These are phyloP conservation scores for Phaedon cochleariae DNA, from an alignment of 2,888 invertebrate genomes.

Conservation along the genomic window DNA sequence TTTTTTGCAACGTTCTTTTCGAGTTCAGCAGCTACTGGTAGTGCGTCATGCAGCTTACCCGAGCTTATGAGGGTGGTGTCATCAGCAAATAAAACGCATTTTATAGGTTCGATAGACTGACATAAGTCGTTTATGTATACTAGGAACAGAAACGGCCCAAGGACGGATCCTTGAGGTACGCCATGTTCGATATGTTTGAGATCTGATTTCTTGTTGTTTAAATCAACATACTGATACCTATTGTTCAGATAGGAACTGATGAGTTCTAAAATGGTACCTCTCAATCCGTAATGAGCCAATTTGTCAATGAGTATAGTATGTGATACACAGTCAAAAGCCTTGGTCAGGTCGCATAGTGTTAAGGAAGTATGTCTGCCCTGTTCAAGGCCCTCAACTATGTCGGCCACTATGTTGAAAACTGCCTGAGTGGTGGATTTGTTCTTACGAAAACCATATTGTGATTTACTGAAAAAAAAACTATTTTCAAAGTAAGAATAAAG, in stretches of 20 bases:
- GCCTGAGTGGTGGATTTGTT: conserved; percentile 1
- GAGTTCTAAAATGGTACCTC: neutral
- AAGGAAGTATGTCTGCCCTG: neutral
- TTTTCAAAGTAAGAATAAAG: conserved; percentile 11
- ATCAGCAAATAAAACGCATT: too few species aligned
- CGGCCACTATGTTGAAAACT: conserved; percentile 1
- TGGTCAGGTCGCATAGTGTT: neutral
- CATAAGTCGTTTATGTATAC: neutral
- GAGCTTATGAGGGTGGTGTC: too few species aligned
- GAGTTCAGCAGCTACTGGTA: too few species aligned
- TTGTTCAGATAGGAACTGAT: neutral
- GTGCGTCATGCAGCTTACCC: too few species aligned
- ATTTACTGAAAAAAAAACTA: conserved; percentile 11
- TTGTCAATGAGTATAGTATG: neutral
- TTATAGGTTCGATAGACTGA: too few species aligned
- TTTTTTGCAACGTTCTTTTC: too few species aligned
- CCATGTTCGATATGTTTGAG: neutral
- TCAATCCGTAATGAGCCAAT: neutral
- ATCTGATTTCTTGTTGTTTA: neutral
- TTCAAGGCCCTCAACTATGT: neutral
- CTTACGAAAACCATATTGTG: conserved; percentile 2
- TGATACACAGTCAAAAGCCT: neutral
- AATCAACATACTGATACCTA: neutral
- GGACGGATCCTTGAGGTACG: neutral
- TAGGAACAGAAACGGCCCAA: neutral